phyloP scores from a whole-genome alignment of 2,888 invertebrate genomes.

The Callyntrura guangdongensis region DNA sequence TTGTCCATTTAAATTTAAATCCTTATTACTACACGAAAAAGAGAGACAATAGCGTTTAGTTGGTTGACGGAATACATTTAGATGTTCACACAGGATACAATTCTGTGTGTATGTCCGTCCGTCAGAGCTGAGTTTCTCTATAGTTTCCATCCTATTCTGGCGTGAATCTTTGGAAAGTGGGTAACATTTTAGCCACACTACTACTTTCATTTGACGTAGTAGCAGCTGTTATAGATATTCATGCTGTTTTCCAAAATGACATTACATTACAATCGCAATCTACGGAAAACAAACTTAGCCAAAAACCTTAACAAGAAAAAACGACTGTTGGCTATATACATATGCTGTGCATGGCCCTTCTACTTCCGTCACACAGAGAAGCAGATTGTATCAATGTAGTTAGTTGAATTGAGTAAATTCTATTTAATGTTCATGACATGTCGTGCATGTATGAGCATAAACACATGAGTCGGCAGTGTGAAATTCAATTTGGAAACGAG shows the following conservation, averaged over 20 bases:
- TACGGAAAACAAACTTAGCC: background rate
- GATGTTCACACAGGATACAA: no score
- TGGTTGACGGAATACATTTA: no score
- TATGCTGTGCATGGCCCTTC: background rate
- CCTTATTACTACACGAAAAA: no score
- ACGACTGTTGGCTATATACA: background rate
- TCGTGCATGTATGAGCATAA: slow-evolving; percentile 53
- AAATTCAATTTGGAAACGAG: slow-evolving; percentile 57
- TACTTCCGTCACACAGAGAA: slow-evolving; percentile 8
- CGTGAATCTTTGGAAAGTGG: background rate
- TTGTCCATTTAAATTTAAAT: background rate
- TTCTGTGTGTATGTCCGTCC: background rate
- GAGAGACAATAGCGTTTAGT: no score
- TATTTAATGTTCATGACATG: slow-evolving; percentile 62
- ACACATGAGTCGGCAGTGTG: slow-evolving; percentile 43
- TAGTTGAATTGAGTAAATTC: slow-evolving; percentile 55
- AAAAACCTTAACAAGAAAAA: background rate
- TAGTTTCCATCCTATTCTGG: slow-evolving; percentile 8
- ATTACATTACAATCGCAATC: background rate
- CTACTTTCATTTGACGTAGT: slow-evolving; percentile 16
- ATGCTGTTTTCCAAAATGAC: slow-evolving; percentile 32
- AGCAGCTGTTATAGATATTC: slow-evolving; percentile 50
- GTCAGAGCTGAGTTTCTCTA: background rate
- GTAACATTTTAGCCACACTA: background rate
- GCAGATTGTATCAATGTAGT: slow-evolving; percentile 61